Conservation (phyloP, 2,888 invertebrate genomes). For the Altica lythri region DNA sequence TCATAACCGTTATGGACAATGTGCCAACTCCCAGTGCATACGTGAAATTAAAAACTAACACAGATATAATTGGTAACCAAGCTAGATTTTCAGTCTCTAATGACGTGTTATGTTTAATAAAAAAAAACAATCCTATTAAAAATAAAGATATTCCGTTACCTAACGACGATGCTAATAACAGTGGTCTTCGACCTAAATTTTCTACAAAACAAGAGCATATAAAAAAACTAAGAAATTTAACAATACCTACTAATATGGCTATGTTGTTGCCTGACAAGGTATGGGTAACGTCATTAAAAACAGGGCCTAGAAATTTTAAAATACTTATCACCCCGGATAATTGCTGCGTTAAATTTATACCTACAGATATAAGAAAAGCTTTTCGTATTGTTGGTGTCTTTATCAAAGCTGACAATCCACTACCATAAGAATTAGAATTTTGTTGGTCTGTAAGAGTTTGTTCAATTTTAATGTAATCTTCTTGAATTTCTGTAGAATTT, state of each 20-base stretch:
- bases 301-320: not conserved
- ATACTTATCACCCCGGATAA: not conserved
- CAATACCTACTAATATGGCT: not conserved
- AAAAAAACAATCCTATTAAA: constrained; percentile 34
- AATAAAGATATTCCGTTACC: constrained; percentile 63
- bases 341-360: not conserved
- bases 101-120: constrained; percentile 22
- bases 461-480: not conserved
- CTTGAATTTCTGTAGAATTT: not conserved
- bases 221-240: constrained; percentile 61
- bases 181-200: constrained; percentile 70
- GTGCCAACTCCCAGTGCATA: constrained; percentile 16
- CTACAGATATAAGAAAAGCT: not conserved
- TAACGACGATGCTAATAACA: constrained; percentile 67
- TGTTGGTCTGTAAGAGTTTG: not conserved
- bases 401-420: not conserved
- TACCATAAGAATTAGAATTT: not conserved
- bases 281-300: not conserved
- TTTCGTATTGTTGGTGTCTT: not conserved
- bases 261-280: not conserved
- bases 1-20: not conserved
- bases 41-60: constrained; percentile 63
- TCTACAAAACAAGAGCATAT: constrained; percentile 75
- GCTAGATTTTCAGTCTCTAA: constrained; percentile 54
- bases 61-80: constrained; percentile 72